Evolutionary conservation across 2,113 vertebrate species (phyloP).

Genomic region (Neomonachus schauinslandi): DNA sequence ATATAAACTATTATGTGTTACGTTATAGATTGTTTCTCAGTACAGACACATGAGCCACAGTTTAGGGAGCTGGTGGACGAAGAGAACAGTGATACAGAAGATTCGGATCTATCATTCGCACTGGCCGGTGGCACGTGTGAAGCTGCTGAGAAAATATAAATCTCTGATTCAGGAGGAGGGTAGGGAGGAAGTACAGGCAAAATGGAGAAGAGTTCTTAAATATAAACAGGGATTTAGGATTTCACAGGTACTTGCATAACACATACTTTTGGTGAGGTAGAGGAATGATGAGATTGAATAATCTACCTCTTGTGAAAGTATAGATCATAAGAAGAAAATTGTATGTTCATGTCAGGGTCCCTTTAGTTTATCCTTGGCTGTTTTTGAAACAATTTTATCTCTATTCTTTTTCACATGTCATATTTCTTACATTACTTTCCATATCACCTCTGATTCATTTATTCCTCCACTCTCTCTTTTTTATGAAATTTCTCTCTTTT

Average conservation of each 20-base stretch:
- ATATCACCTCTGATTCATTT: background rate
- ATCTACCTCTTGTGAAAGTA: background rate
- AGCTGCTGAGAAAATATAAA: background rate
- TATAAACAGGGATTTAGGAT: background rate
- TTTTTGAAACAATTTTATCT: background rate
- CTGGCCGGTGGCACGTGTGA: background rate
- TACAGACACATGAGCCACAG: background rate
- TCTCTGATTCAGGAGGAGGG: background rate
- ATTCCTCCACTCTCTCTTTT: background rate
- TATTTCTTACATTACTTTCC: background rate
- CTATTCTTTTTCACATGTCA: background rate
- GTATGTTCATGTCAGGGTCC: background rate
- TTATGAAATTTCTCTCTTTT: constrained; percentile 24
- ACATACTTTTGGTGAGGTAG: background rate
- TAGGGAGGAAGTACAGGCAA: background rate
- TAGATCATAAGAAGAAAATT: background rate
- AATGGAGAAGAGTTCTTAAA: background rate
- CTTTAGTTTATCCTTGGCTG: background rate
- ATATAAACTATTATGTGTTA: background rate
- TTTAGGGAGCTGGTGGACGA: background rate
- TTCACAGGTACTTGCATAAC: background rate
- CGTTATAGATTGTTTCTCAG: background rate
- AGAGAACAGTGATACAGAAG: background rate
- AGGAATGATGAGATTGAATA: background rate
- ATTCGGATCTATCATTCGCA: fast-evolving